These are phyloP conservation scores for Dolichallabes microphthalmus DNA, from an alignment of 2,113 vertebrate species.

Conservation along the genomic window DNA sequence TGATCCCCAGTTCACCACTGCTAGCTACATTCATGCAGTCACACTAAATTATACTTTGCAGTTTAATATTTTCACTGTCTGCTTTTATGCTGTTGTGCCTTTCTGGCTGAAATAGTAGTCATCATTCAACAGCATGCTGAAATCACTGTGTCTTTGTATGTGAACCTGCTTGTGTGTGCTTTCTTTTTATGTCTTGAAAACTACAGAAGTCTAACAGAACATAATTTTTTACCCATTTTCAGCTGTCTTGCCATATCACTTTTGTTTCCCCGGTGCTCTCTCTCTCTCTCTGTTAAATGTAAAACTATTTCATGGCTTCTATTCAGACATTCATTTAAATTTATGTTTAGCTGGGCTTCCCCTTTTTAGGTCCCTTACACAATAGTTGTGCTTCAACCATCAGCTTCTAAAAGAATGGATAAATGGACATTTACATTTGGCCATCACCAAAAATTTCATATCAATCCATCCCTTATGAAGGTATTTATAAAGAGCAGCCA, in stretches of 20 bases:
- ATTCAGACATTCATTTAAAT: background rate
- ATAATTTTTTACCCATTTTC: slow-evolving; percentile 13
- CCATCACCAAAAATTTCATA: background rate
- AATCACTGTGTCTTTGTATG: background rate
- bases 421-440: background rate
- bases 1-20: background rate
- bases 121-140: background rate
- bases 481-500: background rate
- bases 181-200: slow-evolving; percentile 29
- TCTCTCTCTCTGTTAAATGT: slow-evolving; percentile 7
- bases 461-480: background rate
- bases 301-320: background rate
- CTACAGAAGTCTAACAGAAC: slow-evolving; percentile 20
- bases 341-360: background rate
- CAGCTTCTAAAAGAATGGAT: background rate
- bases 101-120: background rate
- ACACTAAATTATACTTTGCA: background rate
- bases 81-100: background rate
- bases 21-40: slow-evolving; percentile 2
- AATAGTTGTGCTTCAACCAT: background rate
- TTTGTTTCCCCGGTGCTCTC: background rate
- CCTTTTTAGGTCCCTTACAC: background rate
- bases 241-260: background rate
- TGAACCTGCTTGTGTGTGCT: background rate
- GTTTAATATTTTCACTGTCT: slow-evolving; percentile 11